A percentile compares a stretch with the other conserved stretches of the same genome.
phyloP scores from a whole-genome alignment of 2,113 vertebrate genomes.

The Cairina moschata region DNA sequence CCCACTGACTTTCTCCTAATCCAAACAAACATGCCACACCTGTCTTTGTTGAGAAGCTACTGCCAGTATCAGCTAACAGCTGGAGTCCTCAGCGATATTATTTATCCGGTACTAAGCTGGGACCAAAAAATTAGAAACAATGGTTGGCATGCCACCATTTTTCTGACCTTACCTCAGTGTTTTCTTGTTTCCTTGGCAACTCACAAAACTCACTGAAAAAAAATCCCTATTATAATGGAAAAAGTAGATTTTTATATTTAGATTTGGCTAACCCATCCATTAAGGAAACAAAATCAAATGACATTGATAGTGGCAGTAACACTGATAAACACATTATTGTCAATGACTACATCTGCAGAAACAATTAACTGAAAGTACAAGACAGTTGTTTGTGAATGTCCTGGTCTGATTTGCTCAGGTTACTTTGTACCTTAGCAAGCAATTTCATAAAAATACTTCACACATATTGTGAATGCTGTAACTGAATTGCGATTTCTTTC shows the following conservation, averaged over 20 bases:
- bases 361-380: not conserved
- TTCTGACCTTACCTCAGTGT: not conserved
- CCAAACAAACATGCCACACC: not conserved
- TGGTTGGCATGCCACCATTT: not conserved
- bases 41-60: not conserved
- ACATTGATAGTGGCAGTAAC: not conserved
- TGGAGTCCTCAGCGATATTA: not conserved
- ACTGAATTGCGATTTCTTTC: not conserved
- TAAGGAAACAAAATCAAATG: not conserved
- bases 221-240: not conserved
- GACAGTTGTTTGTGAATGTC: not conserved
- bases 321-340: not conserved
- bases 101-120: not conserved
- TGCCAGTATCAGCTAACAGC: not conserved
- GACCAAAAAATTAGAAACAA: not conserved
- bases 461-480: not conserved
- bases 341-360: not conserved
- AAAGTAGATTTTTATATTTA: not conserved
- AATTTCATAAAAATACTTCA: not conserved
- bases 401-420: not conserved
- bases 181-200: conserved; percentile 44
- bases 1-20: not conserved
- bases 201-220: not conserved
- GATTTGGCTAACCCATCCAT: not conserved
- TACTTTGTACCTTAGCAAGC: not conserved